Base-by-base conservation (phyloP, 1,140 invertebrate species). In the Eciton burchellii region DNA sequence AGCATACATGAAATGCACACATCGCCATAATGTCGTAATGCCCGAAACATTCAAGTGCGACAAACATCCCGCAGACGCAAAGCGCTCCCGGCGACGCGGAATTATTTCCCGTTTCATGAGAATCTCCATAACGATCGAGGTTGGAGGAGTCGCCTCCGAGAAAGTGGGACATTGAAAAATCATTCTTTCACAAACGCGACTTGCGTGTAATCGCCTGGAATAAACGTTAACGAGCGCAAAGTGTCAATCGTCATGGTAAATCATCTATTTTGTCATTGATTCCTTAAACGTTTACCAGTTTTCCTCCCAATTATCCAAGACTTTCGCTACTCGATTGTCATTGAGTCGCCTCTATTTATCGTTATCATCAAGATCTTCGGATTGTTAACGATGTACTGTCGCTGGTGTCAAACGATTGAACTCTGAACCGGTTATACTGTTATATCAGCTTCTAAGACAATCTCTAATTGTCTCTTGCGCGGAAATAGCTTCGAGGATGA, bases 341-440 rank as follows among this genome's bases (percentile, higher is more conserved):
- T 54, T 47, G 56, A 21, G 62, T 35, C 54, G 16, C 43, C 70
- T 45, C n/a, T 21, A 68, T 54, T 1, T 41, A 35, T 26, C 11
- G n/a, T 57, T 77, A 79, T 68, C 56, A 79, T 49, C 16, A 59
- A n/a, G 35, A 8, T 66, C 52, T 65, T 56, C 54, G n/a, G n/a
- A 35, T 12, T 35, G 52, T 29, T 59, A 66, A 54, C 47, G 57
- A 66, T 29, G 24, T 19, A 16, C 19, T 19, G 68, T 49, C 62
- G 16, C 12, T 47, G 62, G 49, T 82, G 82, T 88, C 82, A 87
- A 87, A 84, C 54, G 59, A 57, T 88, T 88, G 85, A 88, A 87
- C 85, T 62, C 70, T 86, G 84, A 84, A 74, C 63, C 62, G 41
- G 47, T 84, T 65, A 43, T 62, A 74, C 60, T 52, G 65, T 74